A percentile compares a stretch with the other conserved stretches of the same genome.
Evolutionary conservation across 2,888 invertebrate genomes (phyloP).

Genomic region (Oscheius onirici): DNA sequence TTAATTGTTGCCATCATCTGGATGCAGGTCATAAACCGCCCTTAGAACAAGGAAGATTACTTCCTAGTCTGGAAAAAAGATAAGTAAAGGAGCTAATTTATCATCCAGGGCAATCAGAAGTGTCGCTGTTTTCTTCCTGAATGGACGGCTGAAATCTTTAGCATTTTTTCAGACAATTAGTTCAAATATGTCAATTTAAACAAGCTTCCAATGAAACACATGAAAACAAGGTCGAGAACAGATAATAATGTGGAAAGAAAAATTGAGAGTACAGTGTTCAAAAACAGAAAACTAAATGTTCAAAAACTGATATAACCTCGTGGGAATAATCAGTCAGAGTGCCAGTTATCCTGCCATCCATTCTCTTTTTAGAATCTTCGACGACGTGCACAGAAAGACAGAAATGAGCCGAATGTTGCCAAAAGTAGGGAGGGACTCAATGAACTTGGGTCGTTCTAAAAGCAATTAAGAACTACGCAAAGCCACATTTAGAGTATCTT

Average conservation of each 20-base stretch:
- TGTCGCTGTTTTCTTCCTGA: neutral
- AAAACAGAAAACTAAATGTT: neutral
- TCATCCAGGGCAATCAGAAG: neutral
- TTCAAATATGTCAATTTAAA: no score
- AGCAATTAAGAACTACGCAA: slow-evolving; percentile 29
- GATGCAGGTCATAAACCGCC: neutral
- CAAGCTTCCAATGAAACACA: no score
- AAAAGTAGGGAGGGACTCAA: slow-evolving; percentile 15
- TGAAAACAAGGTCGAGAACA: no score
- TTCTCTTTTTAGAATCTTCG: neutral
- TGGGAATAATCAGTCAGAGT: slow-evolving; percentile 9
- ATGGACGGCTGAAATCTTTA: no score
- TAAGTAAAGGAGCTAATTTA: neutral
- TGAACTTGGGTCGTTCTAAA: slow-evolving; percentile 28
- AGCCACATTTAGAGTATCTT: neutral
- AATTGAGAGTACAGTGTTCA: neutral
- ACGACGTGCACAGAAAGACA: neutral
- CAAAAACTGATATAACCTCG: neutral
- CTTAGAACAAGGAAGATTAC: neutral
- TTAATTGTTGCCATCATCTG: slow-evolving; percentile 19
- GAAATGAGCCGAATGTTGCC: neutral
- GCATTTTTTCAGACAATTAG: no score
- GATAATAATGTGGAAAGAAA: neutral
- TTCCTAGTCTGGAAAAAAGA: neutral
- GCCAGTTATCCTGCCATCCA: slow-evolving; percentile 14